These are phyloP conservation scores for Cephus pulcher DNA, from an alignment of 2,888 invertebrate genomes.

Conservation along the genomic window DNA sequence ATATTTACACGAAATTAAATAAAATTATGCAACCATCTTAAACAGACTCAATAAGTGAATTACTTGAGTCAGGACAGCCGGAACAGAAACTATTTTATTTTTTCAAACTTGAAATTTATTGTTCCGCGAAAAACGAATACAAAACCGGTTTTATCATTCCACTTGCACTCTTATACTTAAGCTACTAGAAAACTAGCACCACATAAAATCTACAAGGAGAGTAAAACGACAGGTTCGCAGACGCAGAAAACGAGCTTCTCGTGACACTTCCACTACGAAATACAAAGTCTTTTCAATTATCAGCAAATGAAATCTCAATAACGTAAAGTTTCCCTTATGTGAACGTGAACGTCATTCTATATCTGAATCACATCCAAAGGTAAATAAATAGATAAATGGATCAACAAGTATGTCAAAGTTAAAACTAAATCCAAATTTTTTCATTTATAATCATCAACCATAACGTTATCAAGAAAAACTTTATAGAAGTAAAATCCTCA, in stretches of 20 bases:
- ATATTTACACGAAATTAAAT: background rate
- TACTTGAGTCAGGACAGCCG: background rate
- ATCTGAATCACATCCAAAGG: background rate
- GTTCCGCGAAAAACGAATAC: background rate
- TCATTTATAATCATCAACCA: background rate
- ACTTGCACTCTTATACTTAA: background rate
- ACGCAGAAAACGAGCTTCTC: background rate
- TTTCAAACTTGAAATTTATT: background rate
- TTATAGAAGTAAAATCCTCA: background rate
- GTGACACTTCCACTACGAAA: background rate
- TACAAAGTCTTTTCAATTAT: background rate
- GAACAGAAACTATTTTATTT: background rate
- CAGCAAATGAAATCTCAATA: background rate
- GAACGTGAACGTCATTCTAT: background rate
- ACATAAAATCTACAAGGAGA: background rate
- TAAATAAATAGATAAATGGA: background rate
- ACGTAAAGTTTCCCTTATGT: background rate
- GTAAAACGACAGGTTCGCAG: background rate
- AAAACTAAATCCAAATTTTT: no score
- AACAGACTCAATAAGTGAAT: background rate
- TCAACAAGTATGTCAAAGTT: background rate
- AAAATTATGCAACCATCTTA: background rate
- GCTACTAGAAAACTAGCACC: background rate
- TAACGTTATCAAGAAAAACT: background rate
- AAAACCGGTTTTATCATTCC: background rate